Percentiles rank a stretch among this genome's conserved stretches.
Evolutionary conservation across 2,888 invertebrate genomes (phyloP).

Genomic region (Camponotus fellah): DNA sequence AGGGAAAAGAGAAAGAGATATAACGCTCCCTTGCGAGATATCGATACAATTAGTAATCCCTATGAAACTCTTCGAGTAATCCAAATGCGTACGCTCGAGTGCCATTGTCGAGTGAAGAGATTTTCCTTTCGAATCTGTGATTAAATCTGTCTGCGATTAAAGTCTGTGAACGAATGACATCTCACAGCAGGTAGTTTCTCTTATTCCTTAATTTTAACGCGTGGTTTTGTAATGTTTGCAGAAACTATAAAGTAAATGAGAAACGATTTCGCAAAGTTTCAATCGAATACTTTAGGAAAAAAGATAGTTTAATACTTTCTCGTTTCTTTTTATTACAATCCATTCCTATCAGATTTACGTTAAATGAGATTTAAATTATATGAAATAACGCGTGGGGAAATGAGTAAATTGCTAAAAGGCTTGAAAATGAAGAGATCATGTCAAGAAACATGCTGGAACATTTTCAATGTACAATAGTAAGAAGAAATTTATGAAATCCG

Average conservation of each 20-base stretch:
- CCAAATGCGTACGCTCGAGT: neutral
- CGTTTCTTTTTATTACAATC: neutral
- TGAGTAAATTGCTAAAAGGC: conserved; percentile 13
- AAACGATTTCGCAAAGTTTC: conserved; percentile 33
- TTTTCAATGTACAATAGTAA: neutral
- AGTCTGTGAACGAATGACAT: conserved; percentile 13
- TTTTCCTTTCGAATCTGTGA: conserved; percentile 1
- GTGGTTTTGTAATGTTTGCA: neutral
- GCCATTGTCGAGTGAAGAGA: neutral
- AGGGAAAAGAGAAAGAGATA: neutral
- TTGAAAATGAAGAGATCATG: neutral
- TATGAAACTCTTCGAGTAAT: neutral
- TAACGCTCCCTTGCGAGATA: neutral
- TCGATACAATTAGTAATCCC: neutral
- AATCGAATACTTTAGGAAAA: conserved; percentile 19
- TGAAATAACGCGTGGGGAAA: conserved; percentile 1
- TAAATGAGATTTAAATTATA: conserved; percentile 14
- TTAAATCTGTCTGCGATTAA: neutral
- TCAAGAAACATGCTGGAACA: neutral
- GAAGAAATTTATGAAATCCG: conserved; percentile 30
- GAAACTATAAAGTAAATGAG: conserved; percentile 27
- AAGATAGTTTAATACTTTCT: conserved; percentile 4
- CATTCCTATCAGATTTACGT: neutral
- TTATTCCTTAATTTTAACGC: conserved; percentile 6
- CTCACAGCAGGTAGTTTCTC: neutral